Base-by-base conservation (phyloP, 2,888 invertebrate genomes). In the Phengaris arion region DNA sequence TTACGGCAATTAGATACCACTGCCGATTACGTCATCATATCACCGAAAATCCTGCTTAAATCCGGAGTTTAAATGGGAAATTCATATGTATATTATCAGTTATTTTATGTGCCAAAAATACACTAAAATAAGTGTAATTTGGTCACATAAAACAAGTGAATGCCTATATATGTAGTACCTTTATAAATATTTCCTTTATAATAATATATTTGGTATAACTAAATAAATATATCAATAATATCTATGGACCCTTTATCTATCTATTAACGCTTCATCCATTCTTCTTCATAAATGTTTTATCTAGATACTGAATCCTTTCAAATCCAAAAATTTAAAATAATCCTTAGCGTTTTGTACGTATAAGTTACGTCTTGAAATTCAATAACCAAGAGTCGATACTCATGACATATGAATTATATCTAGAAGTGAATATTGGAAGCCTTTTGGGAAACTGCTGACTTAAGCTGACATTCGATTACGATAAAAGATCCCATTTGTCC, bases 341-440 rank as follows among this genome's bases (percentile, higher is more conserved):
- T 22, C 5, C 59, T 10, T 10, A 54, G 5, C 10, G 22, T 22
- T 22, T 22, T 22, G 59, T 13, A 64, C 35, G 6, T 35, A 59
- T 5, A 59, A 35, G 64, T 10, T 12, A 64, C 35, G 64, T 64
- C 35, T 64, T 35, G 35, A 35, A 64, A 64, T 35, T 64, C 64
- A 64, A 35, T 64, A 64, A 64, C 64, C 64, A 9, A 22, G 10
- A 64, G 12, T 22, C 64, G 64, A 64, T 13, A 64, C 35, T 64
- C 45, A 64, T 64, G 64, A 64, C 35, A 35, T 64, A 64, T 64
- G 64, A 64, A 64, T 64, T 12, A 64, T 64, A 64, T 64, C 64
- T 45, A 12, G 10, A 4, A 35, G 64, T 64, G 64, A 64, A 64
- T 64, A 6, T 64, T 64, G 35, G 64, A 64, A 64, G 45, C 64